Conservation (phyloP, 2,797 vertebrate species). For the Malacoctenus gilli region DNA sequence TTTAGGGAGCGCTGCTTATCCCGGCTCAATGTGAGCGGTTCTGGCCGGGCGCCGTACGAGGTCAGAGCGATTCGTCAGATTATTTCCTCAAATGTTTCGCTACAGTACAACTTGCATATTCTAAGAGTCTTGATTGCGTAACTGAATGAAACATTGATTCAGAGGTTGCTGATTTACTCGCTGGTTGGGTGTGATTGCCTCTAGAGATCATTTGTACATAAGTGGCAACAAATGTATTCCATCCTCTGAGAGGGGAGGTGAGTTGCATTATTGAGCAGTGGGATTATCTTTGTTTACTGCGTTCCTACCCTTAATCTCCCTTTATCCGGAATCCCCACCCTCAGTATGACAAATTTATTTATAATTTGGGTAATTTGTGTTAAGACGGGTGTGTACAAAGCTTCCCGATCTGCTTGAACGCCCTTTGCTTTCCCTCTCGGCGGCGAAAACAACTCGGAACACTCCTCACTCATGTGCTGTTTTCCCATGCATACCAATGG, state of each 20-base stretch:
- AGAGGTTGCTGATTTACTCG: slow-evolving; percentile 30
- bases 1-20: slow-evolving; percentile 40
- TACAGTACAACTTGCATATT: slow-evolving; percentile 36
- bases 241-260: slow-evolving; percentile 59
- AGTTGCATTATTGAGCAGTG: slow-evolving; percentile 66
- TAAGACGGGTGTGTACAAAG: slow-evolving; percentile 66
- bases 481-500: slow-evolving; percentile 75
- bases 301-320: slow-evolving; percentile 66
- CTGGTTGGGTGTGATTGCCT: slow-evolving; percentile 52
- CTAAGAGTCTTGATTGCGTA: slow-evolving; percentile 43
- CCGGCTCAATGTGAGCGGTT: slow-evolving; percentile 12
- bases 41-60: slow-evolving; percentile 17
- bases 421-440: slow-evolving; percentile 62
- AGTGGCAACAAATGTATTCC: slow-evolving; percentile 60
- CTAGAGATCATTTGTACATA: slow-evolving; percentile 61
- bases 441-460: slow-evolving; percentile 58
- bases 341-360: slow-evolving; percentile 68
- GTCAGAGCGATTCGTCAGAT: slow-evolving; percentile 27
- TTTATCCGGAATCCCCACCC: slow-evolving; percentile 64
- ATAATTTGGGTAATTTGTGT: slow-evolving; percentile 77
- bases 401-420: slow-evolving; percentile 58
- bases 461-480: slow-evolving; percentile 65
- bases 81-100: slow-evolving; percentile 33
- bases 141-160: slow-evolving; percentile 44
- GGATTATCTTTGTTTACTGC: slow-evolving; percentile 77